Conservation (phyloP, 2,888 invertebrate species). For the Amphipyra berbera region DNA sequence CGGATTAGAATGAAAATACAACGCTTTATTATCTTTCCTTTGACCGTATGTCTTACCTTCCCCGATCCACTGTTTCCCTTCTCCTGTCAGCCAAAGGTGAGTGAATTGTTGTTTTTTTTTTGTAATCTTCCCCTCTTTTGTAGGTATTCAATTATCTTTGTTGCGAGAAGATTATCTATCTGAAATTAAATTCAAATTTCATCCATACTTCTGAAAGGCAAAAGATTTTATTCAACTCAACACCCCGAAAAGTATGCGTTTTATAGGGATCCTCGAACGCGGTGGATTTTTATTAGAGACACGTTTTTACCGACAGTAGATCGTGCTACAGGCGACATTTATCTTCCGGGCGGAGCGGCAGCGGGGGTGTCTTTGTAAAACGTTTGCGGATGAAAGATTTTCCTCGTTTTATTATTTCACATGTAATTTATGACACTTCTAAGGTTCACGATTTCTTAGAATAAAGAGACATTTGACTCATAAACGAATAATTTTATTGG, state of each 20-base stretch:
- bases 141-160: constrained; percentile 71
- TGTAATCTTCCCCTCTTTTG: constrained; percentile 65
- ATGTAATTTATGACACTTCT: constrained; percentile 85
- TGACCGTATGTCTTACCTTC: constrained; percentile 86
- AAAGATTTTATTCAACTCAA: constrained; percentile 59
- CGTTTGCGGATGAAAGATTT: constrained; percentile 84
- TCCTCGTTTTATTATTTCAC: constrained; percentile 85
- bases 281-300: constrained; percentile 77
- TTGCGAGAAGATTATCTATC: constrained; percentile 53
- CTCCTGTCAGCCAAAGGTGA: constrained; percentile 69
- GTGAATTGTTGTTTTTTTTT: constrained; percentile 74
- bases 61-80: constrained; percentile 71
- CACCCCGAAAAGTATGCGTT: constrained; percentile 58
- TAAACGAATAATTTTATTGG: constrained; percentile 68
- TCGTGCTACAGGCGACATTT: constrained; percentile 82
- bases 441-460: constrained; percentile 68
- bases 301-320: constrained; percentile 78
- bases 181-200: constrained; percentile 56
- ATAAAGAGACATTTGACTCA: constrained; percentile 70
- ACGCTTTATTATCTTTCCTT: constrained; percentile 87
- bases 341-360: constrained; percentile 70
- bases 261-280: constrained; percentile 62
- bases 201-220: constrained; percentile 34
- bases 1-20: constrained; percentile 88
- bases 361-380: constrained; percentile 82